Conservation (phyloP, 2,888 invertebrate genomes). For the Mactromeris polynyma region DNA sequence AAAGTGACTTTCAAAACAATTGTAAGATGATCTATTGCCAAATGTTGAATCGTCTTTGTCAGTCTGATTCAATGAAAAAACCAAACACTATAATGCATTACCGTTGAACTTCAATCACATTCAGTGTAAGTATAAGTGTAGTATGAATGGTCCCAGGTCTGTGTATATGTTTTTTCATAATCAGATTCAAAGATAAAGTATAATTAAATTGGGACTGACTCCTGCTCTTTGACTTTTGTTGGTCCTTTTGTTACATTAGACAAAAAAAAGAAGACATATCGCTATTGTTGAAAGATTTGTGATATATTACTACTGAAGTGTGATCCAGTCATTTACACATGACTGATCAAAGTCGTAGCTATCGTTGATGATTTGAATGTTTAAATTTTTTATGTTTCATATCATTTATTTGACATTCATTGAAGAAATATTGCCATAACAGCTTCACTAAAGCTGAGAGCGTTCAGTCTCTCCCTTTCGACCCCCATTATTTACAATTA, state of each 20-base stretch:
- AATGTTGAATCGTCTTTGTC: too few species aligned
- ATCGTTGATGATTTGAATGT: not conserved
- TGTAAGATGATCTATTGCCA: too few species aligned
- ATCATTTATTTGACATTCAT: not conserved
- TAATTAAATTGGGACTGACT: not conserved
- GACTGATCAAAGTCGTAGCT: not conserved
- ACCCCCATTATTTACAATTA: not conserved
- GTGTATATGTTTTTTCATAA: not conserved
- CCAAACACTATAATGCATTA: too few species aligned
- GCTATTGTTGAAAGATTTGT: conserved; percentile 15
- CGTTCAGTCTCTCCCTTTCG: not conserved
- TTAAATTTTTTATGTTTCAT: conserved; percentile 2
- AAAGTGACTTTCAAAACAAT: too few species aligned
- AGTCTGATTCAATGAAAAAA: too few species aligned
- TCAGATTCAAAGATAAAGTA: not conserved
- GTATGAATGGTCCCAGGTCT: too few species aligned
- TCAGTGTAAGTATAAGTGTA: too few species aligned
- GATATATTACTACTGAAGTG: not conserved
- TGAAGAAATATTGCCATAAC: not conserved
- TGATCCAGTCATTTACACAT: not conserved
- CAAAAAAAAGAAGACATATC: conserved; percentile 9
- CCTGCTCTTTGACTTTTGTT: not conserved
- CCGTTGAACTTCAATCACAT: too few species aligned
- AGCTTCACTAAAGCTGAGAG: not conserved
- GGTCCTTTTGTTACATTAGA: not conserved